phyloP scores from a whole-genome alignment of 2,888 invertebrate species.

The Hermaeophaga mercurialis region DNA sequence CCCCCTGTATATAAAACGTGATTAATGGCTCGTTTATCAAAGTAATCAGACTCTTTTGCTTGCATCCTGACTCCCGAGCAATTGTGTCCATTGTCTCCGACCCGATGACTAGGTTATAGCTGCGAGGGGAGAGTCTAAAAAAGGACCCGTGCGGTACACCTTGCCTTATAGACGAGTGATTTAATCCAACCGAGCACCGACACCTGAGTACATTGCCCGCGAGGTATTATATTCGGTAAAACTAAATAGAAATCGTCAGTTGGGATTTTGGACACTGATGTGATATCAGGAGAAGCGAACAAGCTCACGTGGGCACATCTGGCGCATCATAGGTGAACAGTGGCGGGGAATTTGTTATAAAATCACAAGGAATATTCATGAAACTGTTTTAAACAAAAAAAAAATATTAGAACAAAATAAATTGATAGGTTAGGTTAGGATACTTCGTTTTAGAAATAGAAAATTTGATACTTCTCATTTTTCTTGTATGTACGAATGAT shows the following conservation, averaged over 20 bases:
- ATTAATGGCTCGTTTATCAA: conserved; percentile 57
- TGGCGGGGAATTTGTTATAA: conserved; percentile 10
- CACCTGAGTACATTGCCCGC: conserved; percentile 59
- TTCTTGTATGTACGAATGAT: no score
- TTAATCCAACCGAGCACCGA: conserved; percentile 57
- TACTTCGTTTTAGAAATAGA: no score
- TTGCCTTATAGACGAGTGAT: conserved; percentile 53
- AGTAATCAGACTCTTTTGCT: conserved; percentile 54
- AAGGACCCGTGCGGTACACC: conserved; percentile 42
- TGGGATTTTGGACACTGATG: conserved; percentile 41
- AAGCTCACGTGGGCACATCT: conserved; percentile 56
- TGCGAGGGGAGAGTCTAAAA: conserved; percentile 2
- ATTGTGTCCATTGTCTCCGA: conserved; percentile 51
- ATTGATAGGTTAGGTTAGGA: no score
- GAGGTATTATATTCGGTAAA: conserved; percentile 57
- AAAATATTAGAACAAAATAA: no score
- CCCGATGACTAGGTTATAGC: conserved; percentile 1
- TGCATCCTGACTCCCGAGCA: conserved; percentile 46
- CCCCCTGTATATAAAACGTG: conserved; percentile 41
- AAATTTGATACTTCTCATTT: no score
- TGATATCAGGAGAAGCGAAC: conserved; percentile 38
- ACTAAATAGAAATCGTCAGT: conserved; percentile 56
- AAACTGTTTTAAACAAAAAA: no score
- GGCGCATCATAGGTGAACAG: conserved; percentile 43
- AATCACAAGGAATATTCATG: no score